These are phyloP conservation scores for Listronotus oregonensis DNA, from an alignment of 1,140 invertebrate genomes.

Conservation along the genomic window DNA sequence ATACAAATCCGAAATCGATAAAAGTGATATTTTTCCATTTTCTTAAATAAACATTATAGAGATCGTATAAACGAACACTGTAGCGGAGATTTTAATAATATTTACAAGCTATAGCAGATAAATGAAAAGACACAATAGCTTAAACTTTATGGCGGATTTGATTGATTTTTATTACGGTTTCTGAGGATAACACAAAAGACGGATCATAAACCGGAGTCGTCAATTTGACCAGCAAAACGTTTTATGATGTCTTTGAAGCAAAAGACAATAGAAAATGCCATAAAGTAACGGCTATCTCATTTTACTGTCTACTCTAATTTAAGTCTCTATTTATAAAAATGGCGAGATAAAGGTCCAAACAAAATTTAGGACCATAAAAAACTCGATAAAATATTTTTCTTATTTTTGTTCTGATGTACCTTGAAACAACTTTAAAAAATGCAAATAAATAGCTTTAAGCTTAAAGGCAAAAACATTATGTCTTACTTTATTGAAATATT, in stretches of 20 bases:
- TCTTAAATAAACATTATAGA: not conserved
- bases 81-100: not conserved
- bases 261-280: slow-evolving; percentile 12
- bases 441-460: too few species aligned
- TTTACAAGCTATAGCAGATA: slow-evolving; percentile 6
- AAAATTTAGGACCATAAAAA: too few species aligned
- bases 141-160: slow-evolving; percentile 9
- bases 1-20: too few species aligned
- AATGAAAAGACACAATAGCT: slow-evolving; percentile 14
- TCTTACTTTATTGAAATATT: too few species aligned
- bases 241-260: slow-evolving; percentile 20
- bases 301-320: slow-evolving; percentile 17
- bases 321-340: slow-evolving; percentile 3
- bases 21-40: not conserved
- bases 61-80: not conserved
- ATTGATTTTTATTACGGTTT: slow-evolving; percentile 15
- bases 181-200: slow-evolving; percentile 9
- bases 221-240: slow-evolving; percentile 18
- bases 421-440: too few species aligned
- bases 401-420: too few species aligned
- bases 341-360: not conserved
- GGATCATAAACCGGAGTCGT: slow-evolving; percentile 5
- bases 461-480: too few species aligned
- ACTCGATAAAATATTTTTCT: too few species aligned
- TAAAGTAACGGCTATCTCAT: slow-evolving; percentile 8